Conservation (phyloP, 2,888 invertebrate genomes). For the Thysanoteuthis rhombus region DNA sequence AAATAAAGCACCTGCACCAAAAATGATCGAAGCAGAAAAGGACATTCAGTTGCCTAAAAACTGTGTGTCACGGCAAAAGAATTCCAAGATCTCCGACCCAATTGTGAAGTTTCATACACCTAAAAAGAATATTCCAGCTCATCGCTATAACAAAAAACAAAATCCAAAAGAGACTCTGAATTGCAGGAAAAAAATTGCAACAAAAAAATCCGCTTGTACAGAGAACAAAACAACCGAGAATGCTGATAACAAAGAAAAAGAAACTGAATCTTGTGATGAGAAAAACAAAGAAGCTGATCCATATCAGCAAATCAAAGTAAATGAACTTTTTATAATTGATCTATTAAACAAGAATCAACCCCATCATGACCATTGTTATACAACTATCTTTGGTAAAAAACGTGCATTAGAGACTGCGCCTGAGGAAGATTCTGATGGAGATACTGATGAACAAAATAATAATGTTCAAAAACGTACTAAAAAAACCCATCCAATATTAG, state of each 20-base stretch:
- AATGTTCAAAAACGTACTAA: conserved; percentile 33
- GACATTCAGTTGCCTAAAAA: not conserved
- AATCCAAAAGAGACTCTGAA: not conserved
- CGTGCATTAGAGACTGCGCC: conserved; percentile 42
- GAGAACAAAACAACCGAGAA: not conserved
- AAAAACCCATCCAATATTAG: not conserved
- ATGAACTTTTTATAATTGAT: conserved; percentile 57
- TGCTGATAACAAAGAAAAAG: not conserved
- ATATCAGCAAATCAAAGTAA: conserved; percentile 50
- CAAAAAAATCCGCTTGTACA: not conserved
- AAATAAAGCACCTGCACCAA: conserved; percentile 19
- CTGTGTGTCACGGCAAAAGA: not conserved
- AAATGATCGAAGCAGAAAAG: not conserved
- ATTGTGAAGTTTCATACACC: not conserved
- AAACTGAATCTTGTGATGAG: conserved; percentile 39
- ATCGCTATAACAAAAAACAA: conserved; percentile 19
- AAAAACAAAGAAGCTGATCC: conserved; percentile 42
- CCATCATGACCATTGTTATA: conserved; percentile 60
- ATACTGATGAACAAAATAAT: conserved; percentile 36
- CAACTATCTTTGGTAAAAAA: conserved; percentile 58
- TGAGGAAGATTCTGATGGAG: conserved; percentile 40
- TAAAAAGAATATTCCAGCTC: conserved; percentile 18
- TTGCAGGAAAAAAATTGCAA: conserved; percentile 20
- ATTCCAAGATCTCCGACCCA: not conserved
- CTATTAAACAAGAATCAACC: conserved; percentile 53